A percentile compares a stretch with the other conserved stretches of the same genome.
These are phyloP conservation scores for Acrocera orbiculus DNA, from an alignment of 2,888 invertebrate species.

Conservation along the genomic window DNA sequence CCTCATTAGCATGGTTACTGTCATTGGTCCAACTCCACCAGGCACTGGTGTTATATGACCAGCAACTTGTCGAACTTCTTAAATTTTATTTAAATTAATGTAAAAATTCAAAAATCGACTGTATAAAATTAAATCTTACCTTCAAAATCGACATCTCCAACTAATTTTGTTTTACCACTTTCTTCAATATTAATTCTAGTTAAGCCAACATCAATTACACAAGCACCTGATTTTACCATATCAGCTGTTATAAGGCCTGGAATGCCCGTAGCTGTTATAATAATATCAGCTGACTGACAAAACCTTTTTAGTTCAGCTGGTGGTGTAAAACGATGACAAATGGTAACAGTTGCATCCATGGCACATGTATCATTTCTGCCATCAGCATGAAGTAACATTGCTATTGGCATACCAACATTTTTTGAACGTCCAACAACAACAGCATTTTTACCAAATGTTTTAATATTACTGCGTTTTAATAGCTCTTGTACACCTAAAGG, in stretches of 20 bases:
- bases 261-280: constrained; percentile 39
- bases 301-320: constrained; percentile 49
- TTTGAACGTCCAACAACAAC: constrained; percentile 82
- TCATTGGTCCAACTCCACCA: constrained; percentile 98
- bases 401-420: constrained; percentile 81
- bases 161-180: constrained; percentile 51
- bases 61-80: constrained; percentile 37
- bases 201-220: constrained; percentile 79
- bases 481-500: constrained; percentile 43
- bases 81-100: background rate
- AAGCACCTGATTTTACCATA: constrained; percentile 79
- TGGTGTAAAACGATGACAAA: constrained; percentile 80
- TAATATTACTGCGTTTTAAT: constrained; percentile 39
- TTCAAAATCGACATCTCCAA: constrained; percentile 81
- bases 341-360: constrained; percentile 74
- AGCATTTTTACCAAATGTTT: constrained; percentile 71
- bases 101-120: background rate
- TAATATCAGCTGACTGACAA: constrained; percentile 35
- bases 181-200: constrained; percentile 45
- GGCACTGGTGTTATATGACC: constrained; percentile 88
- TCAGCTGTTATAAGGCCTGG: constrained; percentile 58
- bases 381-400: constrained; percentile 67
- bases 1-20: constrained; percentile 92
- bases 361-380: constrained; percentile 48
- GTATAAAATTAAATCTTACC: constrained; percentile 30